Percentiles rank a stretch among this genome's conserved stretches.
Conservation (phyloP, 2,888 invertebrate species). For the Tetramorium bicarinatum region DNA sequence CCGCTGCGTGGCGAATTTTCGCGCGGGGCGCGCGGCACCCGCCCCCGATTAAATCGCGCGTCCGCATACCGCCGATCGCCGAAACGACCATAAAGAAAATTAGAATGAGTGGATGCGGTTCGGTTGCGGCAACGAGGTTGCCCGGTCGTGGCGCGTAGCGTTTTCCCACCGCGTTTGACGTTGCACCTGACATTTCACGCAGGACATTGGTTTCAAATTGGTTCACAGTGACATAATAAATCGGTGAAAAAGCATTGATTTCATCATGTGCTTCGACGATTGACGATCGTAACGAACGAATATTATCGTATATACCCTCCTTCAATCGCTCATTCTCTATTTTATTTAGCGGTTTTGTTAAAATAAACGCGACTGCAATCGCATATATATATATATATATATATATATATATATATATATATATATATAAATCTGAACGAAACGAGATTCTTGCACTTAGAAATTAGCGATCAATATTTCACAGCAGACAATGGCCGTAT, state of each 20-base stretch:
- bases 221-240: background rate
- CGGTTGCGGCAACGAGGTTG: constrained; percentile 39
- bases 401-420: no score
- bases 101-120: constrained; percentile 48
- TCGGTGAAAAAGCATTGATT: background rate
- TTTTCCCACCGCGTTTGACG: constrained; percentile 21
- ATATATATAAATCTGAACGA: background rate
- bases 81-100: constrained; percentile 48
- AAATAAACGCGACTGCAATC: no score
- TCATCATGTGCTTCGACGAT: no score
- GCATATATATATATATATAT: no score
- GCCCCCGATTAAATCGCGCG: constrained; percentile 36
- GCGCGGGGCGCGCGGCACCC: constrained; percentile 17
- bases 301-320: background rate
- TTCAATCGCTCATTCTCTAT: background rate
- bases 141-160: constrained; percentile 9
- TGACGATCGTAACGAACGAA: background rate
- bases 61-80: constrained; percentile 16
- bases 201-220: background rate
- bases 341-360: background rate
- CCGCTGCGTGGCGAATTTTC: constrained; percentile 37
- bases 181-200: constrained; percentile 11
- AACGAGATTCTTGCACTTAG: background rate
- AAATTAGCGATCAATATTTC: background rate
- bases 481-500: background rate